phyloP scores from a whole-genome alignment of 2,888 invertebrate genomes.

The Athripsodes cinereus region DNA sequence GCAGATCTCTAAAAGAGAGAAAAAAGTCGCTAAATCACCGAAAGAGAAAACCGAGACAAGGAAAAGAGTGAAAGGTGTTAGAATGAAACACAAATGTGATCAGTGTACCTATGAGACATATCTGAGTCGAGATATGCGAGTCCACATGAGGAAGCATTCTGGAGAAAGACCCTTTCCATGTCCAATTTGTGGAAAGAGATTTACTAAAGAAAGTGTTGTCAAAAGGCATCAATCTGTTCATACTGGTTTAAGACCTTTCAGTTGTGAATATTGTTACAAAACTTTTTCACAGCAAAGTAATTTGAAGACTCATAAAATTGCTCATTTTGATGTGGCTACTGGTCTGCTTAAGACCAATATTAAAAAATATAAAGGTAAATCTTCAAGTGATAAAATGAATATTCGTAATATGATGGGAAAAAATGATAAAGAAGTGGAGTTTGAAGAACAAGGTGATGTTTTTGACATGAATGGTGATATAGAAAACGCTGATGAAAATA shows the following conservation, averaged over 20 bases:
- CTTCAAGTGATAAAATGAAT: neutral
- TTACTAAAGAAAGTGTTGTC: slow-evolving; percentile 1
- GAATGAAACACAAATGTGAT: neutral
- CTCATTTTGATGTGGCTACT: neutral
- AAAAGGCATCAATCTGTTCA: slow-evolving; percentile 4
- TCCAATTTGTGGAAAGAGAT: neutral
- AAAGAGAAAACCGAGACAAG: neutral
- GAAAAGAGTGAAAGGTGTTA: neutral
- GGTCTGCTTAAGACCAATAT: neutral
- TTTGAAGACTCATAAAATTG: slow-evolving; percentile 1
- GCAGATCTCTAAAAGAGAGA: neutral
- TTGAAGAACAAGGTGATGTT: neutral
- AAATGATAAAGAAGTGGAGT: neutral
- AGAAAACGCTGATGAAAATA: neutral
- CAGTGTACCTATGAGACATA: neutral
- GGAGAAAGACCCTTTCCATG: neutral
- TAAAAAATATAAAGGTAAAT: neutral
- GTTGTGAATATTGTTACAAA: neutral
- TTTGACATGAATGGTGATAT: neutral
- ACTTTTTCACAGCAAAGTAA: neutral
- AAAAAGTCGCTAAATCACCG: neutral
- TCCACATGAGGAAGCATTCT: neutral
- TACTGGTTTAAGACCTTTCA: neutral
- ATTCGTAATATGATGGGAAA: too few species aligned
- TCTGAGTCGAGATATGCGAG: neutral